Evolutionary conservation across 2,888 invertebrate genomes (phyloP), one percentile per base, ranked within the genome.

Genomic region (Drosophila cyrtoloma): DNA sequence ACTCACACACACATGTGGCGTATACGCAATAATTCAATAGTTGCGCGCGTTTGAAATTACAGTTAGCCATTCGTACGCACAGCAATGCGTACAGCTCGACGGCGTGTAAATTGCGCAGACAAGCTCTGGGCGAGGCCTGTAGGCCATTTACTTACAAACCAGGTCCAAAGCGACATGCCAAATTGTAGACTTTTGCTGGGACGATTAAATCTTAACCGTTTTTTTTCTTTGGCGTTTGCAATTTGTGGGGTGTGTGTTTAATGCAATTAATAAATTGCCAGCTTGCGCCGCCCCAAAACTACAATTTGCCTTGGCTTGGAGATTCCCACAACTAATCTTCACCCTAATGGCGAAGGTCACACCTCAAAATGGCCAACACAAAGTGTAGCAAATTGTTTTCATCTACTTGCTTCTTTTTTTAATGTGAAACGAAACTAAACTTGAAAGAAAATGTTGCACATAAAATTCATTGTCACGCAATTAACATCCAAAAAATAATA

Each of bases 401-500:
- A 32, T 28, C 16, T 57, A 55, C 14, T 14, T 47, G 14, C 44
- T 51, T n/a, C 0, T 28, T 3, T 37, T 55, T 16, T 64, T 60
- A 42, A 32, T 55, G 76, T 52, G 51, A 77, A 50, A 30, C 73
- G 53, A 71, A 62, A 73, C 73, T 53, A 71, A 51, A 62, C 71
- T 44, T 37, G 55, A 59, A 69, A 75, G 69, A 79, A 84, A 89
- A 75, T 65, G 73, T 71, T 75, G 71, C 71, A 86, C 79, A 86
- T 82, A 30, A 86, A 91, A 77, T 73, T 80, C 86, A 90, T 81
- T 86, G 89, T 81, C 90, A 89, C 53, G 84, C 89, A 75, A 90
- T 90, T 86, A 84, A 79, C 64, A 70, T 79, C 51, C 52, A 68
- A 80, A 28, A 28, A 56, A 19, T 7, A 28, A 26, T 22, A 1